Conservation (phyloP, 2,113 vertebrate species). For the Chaetorhynchus papuensis region DNA sequence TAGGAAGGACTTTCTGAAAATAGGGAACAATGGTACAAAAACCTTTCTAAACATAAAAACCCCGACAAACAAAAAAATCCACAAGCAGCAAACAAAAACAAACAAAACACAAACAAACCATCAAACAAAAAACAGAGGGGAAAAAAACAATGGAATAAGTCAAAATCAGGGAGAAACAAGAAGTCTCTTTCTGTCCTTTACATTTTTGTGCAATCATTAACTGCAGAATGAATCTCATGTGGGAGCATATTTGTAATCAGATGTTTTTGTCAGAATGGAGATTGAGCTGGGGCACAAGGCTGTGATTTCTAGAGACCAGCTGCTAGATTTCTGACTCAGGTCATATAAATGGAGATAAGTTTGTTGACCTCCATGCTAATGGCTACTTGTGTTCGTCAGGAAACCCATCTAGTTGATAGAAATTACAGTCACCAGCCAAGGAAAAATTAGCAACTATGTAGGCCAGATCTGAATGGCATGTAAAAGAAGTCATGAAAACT, state of each 20-base stretch:
- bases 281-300: not conserved
- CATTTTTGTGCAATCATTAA: not conserved
- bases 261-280: not conserved
- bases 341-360: not conserved
- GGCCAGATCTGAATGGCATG: not conserved
- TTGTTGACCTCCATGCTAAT: not conserved
- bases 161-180: not conserved
- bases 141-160: not conserved
- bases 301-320: not conserved
- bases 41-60: not conserved
- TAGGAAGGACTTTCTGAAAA: not conserved
- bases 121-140: not conserved
- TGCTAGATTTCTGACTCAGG: not conserved
- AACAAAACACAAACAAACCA: not conserved
- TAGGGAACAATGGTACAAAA: not conserved
- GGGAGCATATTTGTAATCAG: not conserved
- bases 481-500: not conserved
- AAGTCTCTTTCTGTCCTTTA: not conserved
- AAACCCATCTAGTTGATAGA: not conserved
- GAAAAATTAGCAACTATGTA: not conserved
- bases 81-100: not conserved
- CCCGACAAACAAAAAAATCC: rapidly evolving
- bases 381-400: not conserved
- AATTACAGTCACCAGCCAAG: not conserved
- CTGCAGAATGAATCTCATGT: not conserved